These are phyloP conservation scores for Parapsyche elsis DNA, from an alignment of 1,140 invertebrate species.

Conservation along the genomic window DNA sequence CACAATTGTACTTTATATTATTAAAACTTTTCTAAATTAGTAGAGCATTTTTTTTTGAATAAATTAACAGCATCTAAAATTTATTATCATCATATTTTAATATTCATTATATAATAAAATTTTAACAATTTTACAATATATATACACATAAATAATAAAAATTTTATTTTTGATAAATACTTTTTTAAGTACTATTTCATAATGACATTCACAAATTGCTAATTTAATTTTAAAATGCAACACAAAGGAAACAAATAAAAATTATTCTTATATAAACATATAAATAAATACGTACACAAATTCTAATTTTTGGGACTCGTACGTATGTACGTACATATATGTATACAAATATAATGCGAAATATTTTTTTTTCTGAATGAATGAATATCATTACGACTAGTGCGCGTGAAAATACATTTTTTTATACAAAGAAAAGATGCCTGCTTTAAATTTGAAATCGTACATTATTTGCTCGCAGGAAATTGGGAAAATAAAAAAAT, in stretches of 20 bases:
- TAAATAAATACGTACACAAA: too few relatives aligned
- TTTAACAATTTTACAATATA: conserved; percentile 8
- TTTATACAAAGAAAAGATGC: not conserved
- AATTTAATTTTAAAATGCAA: not conserved
- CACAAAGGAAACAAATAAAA: too few relatives aligned
- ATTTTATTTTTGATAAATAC: not conserved
- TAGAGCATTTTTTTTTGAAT: conserved; percentile 14
- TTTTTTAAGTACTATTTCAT: conserved; percentile 25
- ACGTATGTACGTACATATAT: too few relatives aligned
- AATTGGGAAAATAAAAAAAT: conserved; percentile 24
- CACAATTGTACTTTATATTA: not conserved
- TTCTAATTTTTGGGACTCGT: too few relatives aligned
- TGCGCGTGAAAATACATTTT: not conserved
- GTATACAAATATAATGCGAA: too few relatives aligned
- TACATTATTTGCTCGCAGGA: not conserved
- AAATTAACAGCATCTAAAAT: not conserved
- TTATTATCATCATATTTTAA: not conserved
- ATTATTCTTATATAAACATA: too few relatives aligned
- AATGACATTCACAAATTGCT: not conserved
- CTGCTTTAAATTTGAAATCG: too few relatives aligned
- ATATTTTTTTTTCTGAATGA: not conserved
- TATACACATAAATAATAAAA: conserved; percentile 1
- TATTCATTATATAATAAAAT: not conserved
- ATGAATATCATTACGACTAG: conserved; percentile 15
- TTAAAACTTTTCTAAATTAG: too few relatives aligned